phyloP scores from a whole-genome alignment of 2,113 vertebrate genomes.

The Sterna hirundo region DNA sequence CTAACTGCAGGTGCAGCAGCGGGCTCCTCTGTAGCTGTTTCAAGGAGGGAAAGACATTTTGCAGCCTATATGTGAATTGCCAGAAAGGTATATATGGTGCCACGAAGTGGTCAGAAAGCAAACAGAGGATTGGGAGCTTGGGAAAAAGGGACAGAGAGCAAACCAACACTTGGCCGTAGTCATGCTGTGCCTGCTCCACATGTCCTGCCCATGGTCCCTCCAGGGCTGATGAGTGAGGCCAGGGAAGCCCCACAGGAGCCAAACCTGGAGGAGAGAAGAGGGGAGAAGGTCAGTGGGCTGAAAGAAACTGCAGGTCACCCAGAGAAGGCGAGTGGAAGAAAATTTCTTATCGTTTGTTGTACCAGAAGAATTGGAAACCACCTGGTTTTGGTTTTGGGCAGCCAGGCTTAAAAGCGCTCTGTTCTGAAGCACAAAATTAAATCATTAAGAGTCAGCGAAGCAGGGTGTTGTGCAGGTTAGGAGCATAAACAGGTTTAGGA shows the following conservation, averaged over 20 bases:
- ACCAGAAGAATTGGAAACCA: neutral
- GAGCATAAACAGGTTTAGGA: neutral
- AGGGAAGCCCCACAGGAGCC: neutral
- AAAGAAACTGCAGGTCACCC: neutral
- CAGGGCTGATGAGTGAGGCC: neutral
- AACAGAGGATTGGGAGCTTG: neutral
- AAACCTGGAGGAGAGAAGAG: neutral
- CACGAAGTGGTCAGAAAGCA: neutral
- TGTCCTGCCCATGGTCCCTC: neutral
- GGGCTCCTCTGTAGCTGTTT: neutral
- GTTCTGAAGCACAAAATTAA: neutral
- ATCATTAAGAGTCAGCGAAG: neutral
- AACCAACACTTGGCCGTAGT: neutral
- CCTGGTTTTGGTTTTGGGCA: neutral
- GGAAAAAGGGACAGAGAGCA: neutral
- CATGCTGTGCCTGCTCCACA: accelerated
- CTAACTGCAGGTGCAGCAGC: neutral
- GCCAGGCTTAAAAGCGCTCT: neutral
- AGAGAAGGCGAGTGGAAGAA: neutral
- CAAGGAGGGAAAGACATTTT: neutral
- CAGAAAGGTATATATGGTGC: accelerated
- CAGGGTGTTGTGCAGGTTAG: neutral
- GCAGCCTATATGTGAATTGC: neutral
- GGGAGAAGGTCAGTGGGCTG: neutral
- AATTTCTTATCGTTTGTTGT: accelerated